Percentiles rank a stretch among this genome's conserved stretches.
Evolutionary conservation across 2,888 invertebrate species (phyloP).

Genomic region (Drosophila mettleri): DNA sequence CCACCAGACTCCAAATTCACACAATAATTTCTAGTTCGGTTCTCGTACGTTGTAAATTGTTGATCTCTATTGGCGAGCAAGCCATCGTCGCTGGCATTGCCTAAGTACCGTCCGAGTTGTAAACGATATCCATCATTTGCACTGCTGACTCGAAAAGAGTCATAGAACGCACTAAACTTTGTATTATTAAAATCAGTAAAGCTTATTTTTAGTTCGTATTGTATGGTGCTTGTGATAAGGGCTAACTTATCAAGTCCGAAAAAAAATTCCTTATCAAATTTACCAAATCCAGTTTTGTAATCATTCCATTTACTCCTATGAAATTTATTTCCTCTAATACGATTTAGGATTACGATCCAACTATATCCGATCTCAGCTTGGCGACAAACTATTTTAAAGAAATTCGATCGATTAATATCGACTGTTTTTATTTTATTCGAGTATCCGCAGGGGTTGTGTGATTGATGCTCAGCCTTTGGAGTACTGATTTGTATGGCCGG

Average conservation of each 20-base stretch:
- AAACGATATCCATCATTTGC: background rate
- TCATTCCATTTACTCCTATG: background rate
- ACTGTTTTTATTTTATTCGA: background rate
- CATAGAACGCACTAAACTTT: background rate
- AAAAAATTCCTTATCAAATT: background rate
- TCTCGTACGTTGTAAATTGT: background rate
- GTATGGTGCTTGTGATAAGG: slow-evolving; percentile 7
- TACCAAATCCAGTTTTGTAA: slow-evolving; percentile 16
- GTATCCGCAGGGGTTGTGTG: too few species aligned
- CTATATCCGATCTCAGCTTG: accelerated
- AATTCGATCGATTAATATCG: accelerated
- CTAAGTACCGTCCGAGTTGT: background rate
- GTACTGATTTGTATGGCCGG: background rate
- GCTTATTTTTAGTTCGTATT: background rate
- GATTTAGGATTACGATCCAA: slow-evolving; percentile 5
- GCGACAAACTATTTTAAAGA: background rate
- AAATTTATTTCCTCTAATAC: accelerated
- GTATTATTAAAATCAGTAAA: accelerated
- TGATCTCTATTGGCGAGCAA: background rate
- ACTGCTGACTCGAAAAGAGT: slow-evolving; percentile 16
- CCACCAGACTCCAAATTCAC: background rate
- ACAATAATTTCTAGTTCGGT: background rate
- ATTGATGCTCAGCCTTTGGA: background rate
- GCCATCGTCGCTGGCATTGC: background rate
- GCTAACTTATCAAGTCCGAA: slow-evolving; percentile 25